These are phyloP conservation scores for Drosophila pachea DNA, from an alignment of 1,140 invertebrate species.

Conservation along the genomic window DNA sequence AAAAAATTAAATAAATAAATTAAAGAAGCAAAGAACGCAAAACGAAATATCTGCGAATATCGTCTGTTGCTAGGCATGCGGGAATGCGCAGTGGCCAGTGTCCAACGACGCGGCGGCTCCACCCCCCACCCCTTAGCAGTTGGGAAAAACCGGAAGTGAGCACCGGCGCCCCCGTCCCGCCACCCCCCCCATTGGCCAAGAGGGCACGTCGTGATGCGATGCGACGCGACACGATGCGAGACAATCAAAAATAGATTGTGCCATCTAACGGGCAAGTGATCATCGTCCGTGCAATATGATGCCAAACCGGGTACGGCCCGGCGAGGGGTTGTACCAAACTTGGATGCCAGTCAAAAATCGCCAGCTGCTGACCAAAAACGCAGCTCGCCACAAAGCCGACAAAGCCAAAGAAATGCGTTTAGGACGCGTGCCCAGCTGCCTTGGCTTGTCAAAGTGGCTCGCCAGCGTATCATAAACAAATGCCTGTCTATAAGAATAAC, in stretches of 20 bases:
- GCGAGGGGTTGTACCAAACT: neutral
- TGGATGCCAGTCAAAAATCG: slow-evolving; percentile 51
- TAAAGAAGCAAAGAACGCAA: too few relatives aligned
- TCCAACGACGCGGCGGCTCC: too few relatives aligned
- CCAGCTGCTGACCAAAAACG: slow-evolving; percentile 21
- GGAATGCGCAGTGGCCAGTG: too few relatives aligned
- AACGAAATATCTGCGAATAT: too few relatives aligned
- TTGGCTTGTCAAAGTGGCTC: slow-evolving; percentile 60
- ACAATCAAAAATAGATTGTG: slow-evolving; percentile 63
- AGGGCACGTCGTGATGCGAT: too few relatives aligned
- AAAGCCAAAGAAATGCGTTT: slow-evolving; percentile 31
- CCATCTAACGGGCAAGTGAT: slow-evolving; percentile 58
- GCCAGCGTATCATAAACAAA: slow-evolving; percentile 1
- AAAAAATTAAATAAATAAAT: neutral
- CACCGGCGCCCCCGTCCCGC: neutral
- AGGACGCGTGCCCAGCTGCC: slow-evolving; percentile 66
- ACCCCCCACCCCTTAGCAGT: neutral
- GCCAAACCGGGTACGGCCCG: neutral
- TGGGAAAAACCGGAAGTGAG: slow-evolving; percentile 69
- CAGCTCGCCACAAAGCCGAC: slow-evolving; percentile 7
- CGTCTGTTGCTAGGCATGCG: slow-evolving; percentile 10
- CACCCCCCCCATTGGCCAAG: too few relatives aligned
- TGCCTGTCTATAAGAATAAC: slow-evolving; percentile 6
- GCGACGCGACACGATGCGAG: neutral
- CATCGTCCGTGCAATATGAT: neutral